Percentiles rank a stretch among this genome's conserved stretches.
Conservation (phyloP, 2,888 invertebrate genomes). For the Deladenus siricidicola region DNA sequence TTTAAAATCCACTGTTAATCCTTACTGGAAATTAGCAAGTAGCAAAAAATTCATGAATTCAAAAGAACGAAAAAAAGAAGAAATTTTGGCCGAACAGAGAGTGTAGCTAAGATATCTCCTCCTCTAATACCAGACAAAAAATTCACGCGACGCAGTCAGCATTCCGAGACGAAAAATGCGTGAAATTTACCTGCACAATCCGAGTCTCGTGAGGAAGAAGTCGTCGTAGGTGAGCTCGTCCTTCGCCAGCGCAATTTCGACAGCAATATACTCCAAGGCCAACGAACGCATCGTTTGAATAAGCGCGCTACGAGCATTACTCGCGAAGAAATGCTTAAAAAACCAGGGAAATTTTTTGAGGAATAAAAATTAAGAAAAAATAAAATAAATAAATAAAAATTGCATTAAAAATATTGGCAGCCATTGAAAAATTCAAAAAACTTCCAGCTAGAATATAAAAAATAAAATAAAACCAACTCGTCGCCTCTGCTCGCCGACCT, state of each 20-base stretch:
- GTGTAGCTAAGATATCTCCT: too few species aligned
- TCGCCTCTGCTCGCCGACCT: conserved; percentile 80
- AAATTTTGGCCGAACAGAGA: too few species aligned
- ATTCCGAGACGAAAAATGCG: too few species aligned
- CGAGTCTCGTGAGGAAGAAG: conserved; percentile 78
- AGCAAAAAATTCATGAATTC: too few species aligned
- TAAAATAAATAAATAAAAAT: background rate
- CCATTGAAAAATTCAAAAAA: too few species aligned
- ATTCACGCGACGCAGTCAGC: too few species aligned
- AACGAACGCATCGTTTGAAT: conserved; percentile 76
- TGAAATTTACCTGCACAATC: conserved; percentile 71
- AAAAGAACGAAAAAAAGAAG: too few species aligned
- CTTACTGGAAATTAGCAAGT: conserved; percentile 72
- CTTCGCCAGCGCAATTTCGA: conserved; percentile 73
- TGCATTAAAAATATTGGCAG: too few species aligned
- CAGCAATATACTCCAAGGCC: conserved; percentile 71
- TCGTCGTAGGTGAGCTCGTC: conserved; percentile 76
- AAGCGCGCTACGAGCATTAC: conserved; percentile 56
- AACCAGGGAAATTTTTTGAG: background rate
- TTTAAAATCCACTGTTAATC: conserved; percentile 92
- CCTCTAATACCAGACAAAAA: too few species aligned
- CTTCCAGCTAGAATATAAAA: too few species aligned
- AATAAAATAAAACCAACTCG: conserved; percentile 61
- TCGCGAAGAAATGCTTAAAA: conserved; percentile 18
- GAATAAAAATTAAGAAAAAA: too few species aligned